Base-by-base conservation (phyloP, 2,113 vertebrate genomes). In the Oreochromis aureus region DNA sequence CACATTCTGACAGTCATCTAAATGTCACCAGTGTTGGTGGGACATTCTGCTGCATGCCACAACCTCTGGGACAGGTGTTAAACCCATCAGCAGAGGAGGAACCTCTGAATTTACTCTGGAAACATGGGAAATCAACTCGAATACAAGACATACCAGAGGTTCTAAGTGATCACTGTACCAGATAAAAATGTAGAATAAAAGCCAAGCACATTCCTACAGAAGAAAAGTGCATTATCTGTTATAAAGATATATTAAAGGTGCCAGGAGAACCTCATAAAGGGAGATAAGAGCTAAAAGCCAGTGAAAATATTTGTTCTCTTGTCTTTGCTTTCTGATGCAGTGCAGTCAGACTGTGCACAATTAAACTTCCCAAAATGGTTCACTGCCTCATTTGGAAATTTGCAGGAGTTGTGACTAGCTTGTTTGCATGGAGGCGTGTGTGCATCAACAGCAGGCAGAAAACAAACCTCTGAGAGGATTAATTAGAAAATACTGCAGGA, bases 401-500 rank as follows among this genome's bases (percentile, higher is more conserved):
- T 88, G 82, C 55, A 87, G 80, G 79, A 85, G 88, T 89, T 79
- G 85, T 80, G 81, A 91, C 54, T 48, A 6, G 44, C 55, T 39
- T 89, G 81, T 86, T 83, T 91, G 30, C 32, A 56, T 80, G 80
- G 39, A 53, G 71, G 39, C 59, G 22, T 54, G 79, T 81, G 30
- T 83, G 81, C 84, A 15, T 85, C 27, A 84, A 12, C 86, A 85
- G 48, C 46, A 83, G 59, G 56, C 76, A 81, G 56, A 80, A 87
- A 92, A 92, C 83, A 88, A 82, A 82, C 82, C 58, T 86, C 46
- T 1, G 39, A 80, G 86, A 90, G 30, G 86, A 92, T 91, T 86
- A 44, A 92, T 94, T 91, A 89, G 80, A 89, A 93, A 92, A 92
- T 89, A 84, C 89, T 89, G 84, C 85, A 93, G 87, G 89, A 87